phyloP scores from a whole-genome alignment of 1,140 invertebrate genomes.

The Mizuhopecten yessoensis region DNA sequence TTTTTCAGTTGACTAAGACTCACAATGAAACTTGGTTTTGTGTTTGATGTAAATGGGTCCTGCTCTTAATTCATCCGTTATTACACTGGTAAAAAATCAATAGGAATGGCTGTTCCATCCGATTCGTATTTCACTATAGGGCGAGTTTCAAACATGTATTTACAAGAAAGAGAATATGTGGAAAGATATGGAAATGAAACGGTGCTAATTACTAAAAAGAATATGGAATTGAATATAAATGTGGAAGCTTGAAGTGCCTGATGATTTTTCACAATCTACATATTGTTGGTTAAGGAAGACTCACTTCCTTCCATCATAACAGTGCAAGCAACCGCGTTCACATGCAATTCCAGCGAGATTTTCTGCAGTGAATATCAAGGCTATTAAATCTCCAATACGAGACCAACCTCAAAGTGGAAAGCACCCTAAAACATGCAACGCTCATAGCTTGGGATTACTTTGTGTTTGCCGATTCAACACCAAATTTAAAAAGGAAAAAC shows the following conservation, averaged over 20 bases:
- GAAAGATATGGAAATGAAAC: not conserved
- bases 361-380: not conserved
- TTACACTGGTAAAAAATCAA: too few relatives aligned
- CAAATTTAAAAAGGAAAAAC: not conserved
- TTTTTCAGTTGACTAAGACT: too few relatives aligned
- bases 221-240: not conserved
- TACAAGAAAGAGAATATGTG: too few relatives aligned
- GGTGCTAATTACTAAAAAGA: not conserved
- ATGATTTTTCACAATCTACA: not conserved
- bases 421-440: not conserved
- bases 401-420: not conserved
- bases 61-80: too few relatives aligned
- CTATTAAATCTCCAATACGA: not conserved
- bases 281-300: too few relatives aligned
- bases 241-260: not conserved
- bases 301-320: not conserved
- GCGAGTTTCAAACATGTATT: too few relatives aligned
- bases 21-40: too few relatives aligned
- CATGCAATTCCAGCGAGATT: not conserved
- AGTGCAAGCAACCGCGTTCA: not conserved
- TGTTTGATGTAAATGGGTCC: too few relatives aligned
- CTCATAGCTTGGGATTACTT: not conserved
- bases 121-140: too few relatives aligned
- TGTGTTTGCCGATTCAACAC: not conserved
- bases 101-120: too few relatives aligned